Base-by-base conservation (phyloP, 2,797 vertebrate genomes). In the Pipistrellus nathusii region DNA sequence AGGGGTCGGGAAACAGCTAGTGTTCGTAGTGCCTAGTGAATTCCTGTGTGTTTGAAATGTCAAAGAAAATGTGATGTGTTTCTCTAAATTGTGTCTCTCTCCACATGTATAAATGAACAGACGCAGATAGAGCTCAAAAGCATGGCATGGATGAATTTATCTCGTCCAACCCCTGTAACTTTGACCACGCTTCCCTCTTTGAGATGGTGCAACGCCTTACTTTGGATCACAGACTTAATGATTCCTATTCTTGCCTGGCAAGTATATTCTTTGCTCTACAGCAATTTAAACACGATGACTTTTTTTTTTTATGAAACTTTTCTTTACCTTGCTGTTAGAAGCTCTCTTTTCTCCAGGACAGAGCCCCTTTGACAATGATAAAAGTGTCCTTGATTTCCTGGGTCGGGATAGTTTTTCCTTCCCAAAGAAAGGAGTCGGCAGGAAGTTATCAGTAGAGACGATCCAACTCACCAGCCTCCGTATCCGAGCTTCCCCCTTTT, bases 121-220 rank as follows among this genome's bases (percentile, higher is more conserved):
- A 99, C 98, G 99, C 99, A 98, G 99, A 99, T 98, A 99, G 99
- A 98, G 99, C 99, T 95, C 99, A 99, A 98, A 99, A 99, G 96
- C 99, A 99, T 93, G 99, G 99, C 98, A 99, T 99, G 99, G 99
- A 99, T 96, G 99, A 99, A 98, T 99, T 99, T 98, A 99, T 99
- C 98, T 99, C 99, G 89, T 99, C 99, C 96, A 99, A 99, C 98
- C 99, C 99, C 95, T 99, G 99, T 98, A 99, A 99, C 98, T 99
- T 99, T 97, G 99, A 99, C 99, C 99, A 99, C 93, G 98, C 99
- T 98, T 99, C 99, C 66, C 99, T 99, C 97, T 99, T 99, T 98
- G 99, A 99, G 99, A 99, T 99, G 98, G 98, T 99, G 92, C 99
- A 99, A 98, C 99, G 99, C 88, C 99, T 99, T 97, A 99, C 99